Evolutionary conservation across 2,888 invertebrate species (phyloP), one percentile per base, ranked within the genome.

Genomic region (Epinotia ramella): DNA sequence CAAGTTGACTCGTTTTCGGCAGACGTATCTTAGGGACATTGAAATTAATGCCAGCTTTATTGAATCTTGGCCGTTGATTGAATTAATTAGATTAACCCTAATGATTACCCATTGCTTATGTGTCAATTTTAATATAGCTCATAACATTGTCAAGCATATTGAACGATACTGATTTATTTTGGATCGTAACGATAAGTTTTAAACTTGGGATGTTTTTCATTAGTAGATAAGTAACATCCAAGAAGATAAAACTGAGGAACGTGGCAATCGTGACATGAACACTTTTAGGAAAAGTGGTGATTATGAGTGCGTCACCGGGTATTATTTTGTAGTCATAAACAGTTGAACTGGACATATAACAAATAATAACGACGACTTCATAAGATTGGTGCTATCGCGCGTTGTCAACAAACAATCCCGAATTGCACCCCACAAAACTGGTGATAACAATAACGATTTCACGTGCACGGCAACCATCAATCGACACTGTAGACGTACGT

Each of bases 61-160:
- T 73, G 73, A 76, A 78, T 79, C 59, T 46, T 18, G 49, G 66
- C 28, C 12, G 16, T 46, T 62, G 49, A 66, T 82, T 77, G 77
- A 16, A 81, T 81, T 80, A 78, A 80, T 83, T 80, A 82, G 78
- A 71, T 49, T 77, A 64, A 76, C 79, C 80, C 77, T 81, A 78
- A 80, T 76, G 80, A 79, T 78, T 80, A 79, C 20, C 24, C 20
- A 24, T 57, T 28, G 60, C 49, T 53, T 57, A 65, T 72, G 33
- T 40, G 56, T 70, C 56, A 18, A 6, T 18, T 0, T 56, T 13
- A 56, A 18, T n/a, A 9, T 18, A 56, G n/a, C 56, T 56, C 56
- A 1, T 56, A n/a, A 56, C 18, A 18, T 16, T 7, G 11, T 9
- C 16, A 9, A 9, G 57, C 11, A 57, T 57, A 12, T 57, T 16